Evolutionary conservation across 2,888 invertebrate species (phyloP).

Genomic region (Apamea anceps): DNA sequence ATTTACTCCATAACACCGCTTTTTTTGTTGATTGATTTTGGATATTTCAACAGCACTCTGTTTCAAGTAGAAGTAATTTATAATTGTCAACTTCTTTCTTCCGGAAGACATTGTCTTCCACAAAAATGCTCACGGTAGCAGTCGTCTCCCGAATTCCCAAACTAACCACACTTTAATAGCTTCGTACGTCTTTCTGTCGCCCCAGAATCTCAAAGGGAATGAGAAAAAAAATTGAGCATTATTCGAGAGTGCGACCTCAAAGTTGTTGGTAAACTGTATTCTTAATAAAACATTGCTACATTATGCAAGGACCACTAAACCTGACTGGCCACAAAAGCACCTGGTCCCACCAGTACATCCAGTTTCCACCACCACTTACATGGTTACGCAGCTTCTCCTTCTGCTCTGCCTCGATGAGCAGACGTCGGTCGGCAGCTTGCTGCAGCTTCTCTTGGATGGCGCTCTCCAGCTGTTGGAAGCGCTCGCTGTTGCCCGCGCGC

Average conservation of each 20-base stretch:
- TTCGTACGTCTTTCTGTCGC: background rate
- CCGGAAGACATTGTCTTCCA: background rate
- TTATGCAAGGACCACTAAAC: background rate
- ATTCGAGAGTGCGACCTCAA: background rate
- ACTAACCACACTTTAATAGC: background rate
- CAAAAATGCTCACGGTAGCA: background rate
- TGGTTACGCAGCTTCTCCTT: slow-evolving; percentile 94
- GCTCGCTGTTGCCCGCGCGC: slow-evolving; percentile 92
- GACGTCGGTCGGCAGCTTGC: slow-evolving; percentile 92
- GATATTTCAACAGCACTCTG: background rate
- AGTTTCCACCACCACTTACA: slow-evolving; percentile 72
- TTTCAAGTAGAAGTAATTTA: background rate
- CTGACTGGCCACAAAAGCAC: slow-evolving; percentile 14
- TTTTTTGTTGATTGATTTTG: background rate
- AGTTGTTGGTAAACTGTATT: background rate
- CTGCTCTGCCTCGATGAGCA: slow-evolving; percentile 93
- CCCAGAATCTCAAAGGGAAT: background rate
- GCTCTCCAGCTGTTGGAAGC: slow-evolving; percentile 92
- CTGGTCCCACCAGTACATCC: background rate
- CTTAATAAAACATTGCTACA: background rate
- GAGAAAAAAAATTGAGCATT: background rate
- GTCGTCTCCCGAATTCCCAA: background rate
- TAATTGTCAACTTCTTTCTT: background rate
- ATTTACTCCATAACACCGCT: background rate
- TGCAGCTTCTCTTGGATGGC: slow-evolving; percentile 91